Percentiles rank a stretch among this genome's conserved stretches.
These are phyloP conservation scores for Conger conger DNA, from an alignment of 2,113 vertebrate species.

Conservation along the genomic window DNA sequence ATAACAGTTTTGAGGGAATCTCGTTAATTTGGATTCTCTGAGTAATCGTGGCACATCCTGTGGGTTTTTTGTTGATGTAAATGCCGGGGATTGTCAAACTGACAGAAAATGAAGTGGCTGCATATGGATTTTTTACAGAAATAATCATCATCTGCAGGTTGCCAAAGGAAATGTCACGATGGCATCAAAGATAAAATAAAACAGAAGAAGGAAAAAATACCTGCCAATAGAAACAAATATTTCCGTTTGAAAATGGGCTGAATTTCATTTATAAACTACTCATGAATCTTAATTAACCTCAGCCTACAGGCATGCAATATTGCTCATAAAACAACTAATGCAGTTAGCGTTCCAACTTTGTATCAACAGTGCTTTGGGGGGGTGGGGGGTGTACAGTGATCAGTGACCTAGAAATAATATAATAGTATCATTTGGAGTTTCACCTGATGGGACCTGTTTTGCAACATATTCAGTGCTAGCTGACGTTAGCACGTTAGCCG, in stretches of 20 bases:
- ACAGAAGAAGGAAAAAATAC: conserved; percentile 54
- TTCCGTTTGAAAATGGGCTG: conserved; percentile 60
- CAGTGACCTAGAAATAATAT: no score
- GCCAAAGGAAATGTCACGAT: conserved; percentile 75
- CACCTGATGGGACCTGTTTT: no score
- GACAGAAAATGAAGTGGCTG: conserved; percentile 73
- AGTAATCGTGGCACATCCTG: conserved; percentile 74
- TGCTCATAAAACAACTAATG: conserved; percentile 65
- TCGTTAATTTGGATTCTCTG: conserved; percentile 74
- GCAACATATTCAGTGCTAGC: no score
- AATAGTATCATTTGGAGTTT: no score
- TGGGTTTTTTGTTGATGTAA: conserved; percentile 67
- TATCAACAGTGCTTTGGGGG: background rate
- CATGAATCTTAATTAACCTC: conserved; percentile 62
- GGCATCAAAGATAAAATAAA: conserved; percentile 73
- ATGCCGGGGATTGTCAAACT: conserved; percentile 75
- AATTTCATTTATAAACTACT: conserved; percentile 58
- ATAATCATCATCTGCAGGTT: conserved; percentile 73
- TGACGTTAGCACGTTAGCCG: background rate
- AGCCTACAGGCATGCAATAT: conserved; percentile 63
- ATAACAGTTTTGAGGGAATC: conserved; percentile 69
- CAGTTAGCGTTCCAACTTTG: background rate
- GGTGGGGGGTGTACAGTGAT: no score
- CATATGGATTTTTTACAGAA: conserved; percentile 74
- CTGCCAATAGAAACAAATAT: conserved; percentile 65